A percentile compares a stretch with the other conserved stretches of the same genome.
Evolutionary conservation across 2,888 invertebrate genomes (phyloP).

Genomic region (Melieria picta): DNA sequence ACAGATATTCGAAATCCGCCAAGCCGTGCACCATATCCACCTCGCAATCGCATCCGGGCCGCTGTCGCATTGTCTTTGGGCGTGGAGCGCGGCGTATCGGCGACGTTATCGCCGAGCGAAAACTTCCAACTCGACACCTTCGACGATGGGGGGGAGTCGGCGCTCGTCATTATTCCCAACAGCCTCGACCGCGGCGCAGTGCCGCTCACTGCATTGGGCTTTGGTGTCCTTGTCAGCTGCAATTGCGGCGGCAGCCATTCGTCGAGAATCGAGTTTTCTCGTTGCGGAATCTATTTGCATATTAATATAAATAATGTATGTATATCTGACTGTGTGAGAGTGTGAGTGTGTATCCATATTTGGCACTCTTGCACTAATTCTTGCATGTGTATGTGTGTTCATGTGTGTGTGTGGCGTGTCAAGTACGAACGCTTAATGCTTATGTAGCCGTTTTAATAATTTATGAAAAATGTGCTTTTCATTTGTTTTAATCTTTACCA

Average conservation of each 20-base stretch:
- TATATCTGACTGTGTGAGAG: slow-evolving; percentile 38
- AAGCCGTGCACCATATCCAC: slow-evolving; percentile 44
- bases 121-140: slow-evolving; percentile 1
- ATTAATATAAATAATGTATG: slow-evolving; percentile 46
- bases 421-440: slow-evolving; percentile 26
- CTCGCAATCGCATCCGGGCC: slow-evolving; percentile 51
- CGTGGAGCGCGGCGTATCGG: slow-evolving; percentile 38
- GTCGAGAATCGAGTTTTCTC: slow-evolving; percentile 47
- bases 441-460: slow-evolving; percentile 54
- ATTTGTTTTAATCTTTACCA: slow-evolving; percentile 53
- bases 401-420: slow-evolving; percentile 29
- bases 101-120: slow-evolving; percentile 34
- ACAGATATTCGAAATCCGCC: slow-evolving; percentile 30
- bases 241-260: slow-evolving; percentile 31
- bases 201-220: neutral
- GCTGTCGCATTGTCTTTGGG: slow-evolving; percentile 30
- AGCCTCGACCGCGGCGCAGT: neutral
- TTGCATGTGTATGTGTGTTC: slow-evolving; percentile 33
- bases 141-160: neutral
- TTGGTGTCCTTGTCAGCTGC: slow-evolving; percentile 6
- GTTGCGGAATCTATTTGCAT: slow-evolving; percentile 50
- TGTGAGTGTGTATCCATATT: slow-evolving; percentile 5
- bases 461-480: slow-evolving; percentile 55
- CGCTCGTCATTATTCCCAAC: too few relatives aligned
- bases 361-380: neutral